These are phyloP conservation scores for Azemiops feae DNA, from an alignment of 2,113 vertebrate species.

Conservation along the genomic window DNA sequence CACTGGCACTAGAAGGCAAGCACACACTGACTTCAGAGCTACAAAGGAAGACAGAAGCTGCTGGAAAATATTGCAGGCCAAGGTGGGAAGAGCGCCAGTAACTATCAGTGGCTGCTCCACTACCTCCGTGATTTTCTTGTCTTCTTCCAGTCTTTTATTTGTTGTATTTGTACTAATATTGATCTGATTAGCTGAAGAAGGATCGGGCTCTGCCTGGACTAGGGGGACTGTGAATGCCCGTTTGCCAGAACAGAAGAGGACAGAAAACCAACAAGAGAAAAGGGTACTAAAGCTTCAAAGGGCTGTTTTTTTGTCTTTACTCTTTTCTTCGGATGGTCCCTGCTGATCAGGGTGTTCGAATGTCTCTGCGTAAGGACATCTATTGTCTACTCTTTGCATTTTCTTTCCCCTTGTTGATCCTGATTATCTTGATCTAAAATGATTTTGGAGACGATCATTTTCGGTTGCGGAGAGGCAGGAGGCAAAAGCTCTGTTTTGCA, in stretches of 20 bases:
- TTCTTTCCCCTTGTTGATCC: conserved; percentile 43
- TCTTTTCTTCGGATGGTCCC: background rate
- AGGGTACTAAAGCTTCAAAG: background rate
- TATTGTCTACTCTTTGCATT: conserved; percentile 43
- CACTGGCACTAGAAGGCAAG: conserved; percentile 14
- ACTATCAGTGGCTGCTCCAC: conserved; percentile 12
- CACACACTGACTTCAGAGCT: conserved; percentile 6
- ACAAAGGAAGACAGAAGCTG: background rate
- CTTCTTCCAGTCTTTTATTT: background rate
- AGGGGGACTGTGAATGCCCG: background rate
- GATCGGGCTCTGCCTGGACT: background rate
- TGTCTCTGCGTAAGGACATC: conserved; percentile 19
- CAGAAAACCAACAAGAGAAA: background rate
- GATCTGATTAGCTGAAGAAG: background rate
- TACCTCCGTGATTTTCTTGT: background rate
- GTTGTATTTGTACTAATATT: background rate
- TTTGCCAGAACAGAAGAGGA: too few relatives aligned
- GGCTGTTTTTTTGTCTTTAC: too few relatives aligned
- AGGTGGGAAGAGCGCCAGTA: background rate
- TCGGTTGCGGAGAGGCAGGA: background rate
- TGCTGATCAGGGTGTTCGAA: background rate
- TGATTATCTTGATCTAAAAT: conserved; percentile 48
- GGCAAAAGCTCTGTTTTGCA: background rate
- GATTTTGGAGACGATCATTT: background rate
- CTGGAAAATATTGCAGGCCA: rapidly evolving